phyloP scores from a whole-genome alignment of 23 tunicate species.

The Oikopleura vanhoeffeni region DNA sequence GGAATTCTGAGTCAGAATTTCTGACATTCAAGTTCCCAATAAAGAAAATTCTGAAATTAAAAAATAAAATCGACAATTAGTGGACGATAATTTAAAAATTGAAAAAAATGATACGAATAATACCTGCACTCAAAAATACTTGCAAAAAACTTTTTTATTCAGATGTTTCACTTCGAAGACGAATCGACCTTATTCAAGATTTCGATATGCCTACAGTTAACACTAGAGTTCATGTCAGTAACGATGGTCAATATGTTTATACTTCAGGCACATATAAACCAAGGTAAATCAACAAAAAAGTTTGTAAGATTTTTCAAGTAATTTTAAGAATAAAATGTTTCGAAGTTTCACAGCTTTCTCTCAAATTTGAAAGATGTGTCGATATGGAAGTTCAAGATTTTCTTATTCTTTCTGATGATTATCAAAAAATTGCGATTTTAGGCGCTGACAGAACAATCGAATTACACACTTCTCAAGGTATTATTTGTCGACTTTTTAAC shows the following conservation, averaged over 20 bases:
- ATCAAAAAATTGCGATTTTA: conserved; percentile 28
- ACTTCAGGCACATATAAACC: conserved; percentile 84
- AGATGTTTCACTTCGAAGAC: conserved; percentile 44
- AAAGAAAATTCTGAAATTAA: no score
- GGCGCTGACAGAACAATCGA: background rate
- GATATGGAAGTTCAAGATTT: conserved; percentile 66
- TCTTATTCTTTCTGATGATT: conserved; percentile 58
- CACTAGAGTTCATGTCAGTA: conserved; percentile 33
- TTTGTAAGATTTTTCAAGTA: no score
- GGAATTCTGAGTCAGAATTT: no score
- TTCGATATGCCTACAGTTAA: conserved; percentile 88
- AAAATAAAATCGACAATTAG: no score
- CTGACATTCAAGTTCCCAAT: no score
- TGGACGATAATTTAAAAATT: no score
- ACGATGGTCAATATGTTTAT: conserved; percentile 64
- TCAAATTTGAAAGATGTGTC: conserved; percentile 76
- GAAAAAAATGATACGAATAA: no score
- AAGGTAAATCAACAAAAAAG: no score
- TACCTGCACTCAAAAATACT: no score
- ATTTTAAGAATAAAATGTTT: conserved; percentile 70
- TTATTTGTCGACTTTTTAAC: no score
- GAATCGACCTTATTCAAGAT: conserved; percentile 90
- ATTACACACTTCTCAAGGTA: background rate
- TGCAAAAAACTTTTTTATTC: conserved; percentile 37
- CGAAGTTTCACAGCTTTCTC: conserved; percentile 57